These are phyloP conservation scores for Trissolcus brochymenae DNA, from an alignment of 2,888 invertebrate species.

Conservation along the genomic window DNA sequence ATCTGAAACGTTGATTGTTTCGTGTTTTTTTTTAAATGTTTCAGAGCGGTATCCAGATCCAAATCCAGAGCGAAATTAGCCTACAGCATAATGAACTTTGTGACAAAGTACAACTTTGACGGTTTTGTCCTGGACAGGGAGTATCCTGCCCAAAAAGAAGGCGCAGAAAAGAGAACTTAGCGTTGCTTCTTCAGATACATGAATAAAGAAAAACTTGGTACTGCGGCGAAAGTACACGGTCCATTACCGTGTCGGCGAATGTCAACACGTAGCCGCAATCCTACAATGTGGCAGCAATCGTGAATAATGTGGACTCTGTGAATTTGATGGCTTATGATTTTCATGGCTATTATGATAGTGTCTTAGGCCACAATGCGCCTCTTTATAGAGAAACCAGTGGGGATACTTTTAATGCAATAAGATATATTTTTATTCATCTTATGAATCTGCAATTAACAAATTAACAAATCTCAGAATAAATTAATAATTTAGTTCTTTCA, in stretches of 20 bases:
- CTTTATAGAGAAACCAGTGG: conserved; percentile 74
- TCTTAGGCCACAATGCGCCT: conserved; percentile 84
- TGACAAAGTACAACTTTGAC: conserved; percentile 81
- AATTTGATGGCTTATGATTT: conserved; percentile 86
- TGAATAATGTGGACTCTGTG: conserved; percentile 81
- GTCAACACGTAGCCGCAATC: conserved; percentile 77
- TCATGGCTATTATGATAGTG: conserved; percentile 80
- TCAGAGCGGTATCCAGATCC: conserved; percentile 16
- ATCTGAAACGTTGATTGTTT: too few species aligned
- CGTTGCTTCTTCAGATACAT: conserved; percentile 79
- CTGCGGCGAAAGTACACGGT: conserved; percentile 73
- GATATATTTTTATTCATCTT: too few species aligned
- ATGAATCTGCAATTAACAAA: too few species aligned
- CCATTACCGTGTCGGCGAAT: conserved; percentile 78
- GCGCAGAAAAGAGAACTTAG: conserved; percentile 78
- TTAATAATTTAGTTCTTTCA: background rate
- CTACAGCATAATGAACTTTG: conserved; percentile 78
- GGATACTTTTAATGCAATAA: too few species aligned
- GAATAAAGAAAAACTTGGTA: conserved; percentile 78
- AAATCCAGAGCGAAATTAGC: conserved; percentile 78
- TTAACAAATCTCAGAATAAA: too few species aligned
- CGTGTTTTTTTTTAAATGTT: background rate
- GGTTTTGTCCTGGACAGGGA: conserved; percentile 87
- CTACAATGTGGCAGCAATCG: conserved; percentile 80
- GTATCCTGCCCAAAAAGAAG: conserved; percentile 81